A percentile compares a stretch with the other conserved stretches of the same genome.
Conservation (phyloP, 1,140 invertebrate species). For the Triops cancriformis region DNA sequence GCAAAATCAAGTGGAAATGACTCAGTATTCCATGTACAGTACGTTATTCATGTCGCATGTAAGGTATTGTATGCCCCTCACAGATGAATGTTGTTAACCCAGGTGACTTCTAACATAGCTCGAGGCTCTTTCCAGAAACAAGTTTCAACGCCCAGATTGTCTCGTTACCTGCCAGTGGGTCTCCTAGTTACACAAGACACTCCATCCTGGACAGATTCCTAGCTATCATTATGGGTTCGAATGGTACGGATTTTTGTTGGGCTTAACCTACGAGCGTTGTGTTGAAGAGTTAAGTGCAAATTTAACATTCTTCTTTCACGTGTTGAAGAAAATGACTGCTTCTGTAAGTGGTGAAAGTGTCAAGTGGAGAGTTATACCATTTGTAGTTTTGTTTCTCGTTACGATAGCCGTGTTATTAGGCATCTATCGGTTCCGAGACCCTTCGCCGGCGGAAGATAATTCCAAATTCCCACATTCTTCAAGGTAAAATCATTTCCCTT, state of each 20-base stretch:
- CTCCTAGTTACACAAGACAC: background rate
- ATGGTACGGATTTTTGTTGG: background rate
- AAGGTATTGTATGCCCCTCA: too few relatives aligned
- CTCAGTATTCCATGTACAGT: too few relatives aligned
- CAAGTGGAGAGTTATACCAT: constrained; percentile 26
- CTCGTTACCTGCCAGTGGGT: background rate
- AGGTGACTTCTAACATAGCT: background rate
- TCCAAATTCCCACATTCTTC: background rate
- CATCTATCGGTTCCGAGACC: constrained; percentile 20
- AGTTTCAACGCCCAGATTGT: background rate
- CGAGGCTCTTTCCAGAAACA: background rate
- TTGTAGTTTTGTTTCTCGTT: constrained; percentile 26
- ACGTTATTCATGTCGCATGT: too few relatives aligned
- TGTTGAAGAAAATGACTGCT: constrained; percentile 1
- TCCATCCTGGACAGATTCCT: background rate
- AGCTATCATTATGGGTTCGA: background rate
- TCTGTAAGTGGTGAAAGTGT: background rate
- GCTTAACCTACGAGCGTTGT: too few relatives aligned
- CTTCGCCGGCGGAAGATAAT: background rate
- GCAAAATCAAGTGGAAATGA: too few relatives aligned
- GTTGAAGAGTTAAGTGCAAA: too few relatives aligned
- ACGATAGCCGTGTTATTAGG: constrained; percentile 26
- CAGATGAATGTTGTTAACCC: background rate
- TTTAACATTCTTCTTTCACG: background rate
- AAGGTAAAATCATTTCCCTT: background rate